phyloP scores from a whole-genome alignment of 2,888 invertebrate species.

The Ornithoptera priamus region DNA sequence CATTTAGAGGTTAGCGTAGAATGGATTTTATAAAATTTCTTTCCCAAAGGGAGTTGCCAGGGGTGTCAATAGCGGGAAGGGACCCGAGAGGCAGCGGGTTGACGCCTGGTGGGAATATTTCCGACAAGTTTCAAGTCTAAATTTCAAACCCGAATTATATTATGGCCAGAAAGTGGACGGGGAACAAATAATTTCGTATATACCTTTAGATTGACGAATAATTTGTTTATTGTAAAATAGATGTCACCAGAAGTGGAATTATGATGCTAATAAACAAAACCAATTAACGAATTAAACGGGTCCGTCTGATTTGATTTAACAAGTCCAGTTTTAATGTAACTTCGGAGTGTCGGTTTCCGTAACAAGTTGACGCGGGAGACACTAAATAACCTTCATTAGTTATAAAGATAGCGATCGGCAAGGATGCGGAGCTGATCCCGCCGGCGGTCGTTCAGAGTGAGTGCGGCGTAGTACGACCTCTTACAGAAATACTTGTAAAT shows the following conservation, averaged over 20 bases:
- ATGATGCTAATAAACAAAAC: constrained; percentile 13
- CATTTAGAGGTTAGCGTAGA: too few relatives aligned
- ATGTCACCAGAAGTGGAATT: not conserved
- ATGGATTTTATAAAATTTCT: too few relatives aligned
- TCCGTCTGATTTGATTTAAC: constrained; percentile 24
- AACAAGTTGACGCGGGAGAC: constrained; percentile 44
- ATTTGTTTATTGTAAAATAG: too few relatives aligned
- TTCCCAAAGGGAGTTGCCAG: too few relatives aligned
- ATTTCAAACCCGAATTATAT: too few relatives aligned
- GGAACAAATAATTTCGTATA: too few relatives aligned
- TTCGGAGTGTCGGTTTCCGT: constrained; percentile 31
- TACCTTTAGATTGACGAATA: too few relatives aligned
- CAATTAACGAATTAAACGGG: constrained; percentile 21
- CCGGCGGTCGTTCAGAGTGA: constrained; percentile 34
- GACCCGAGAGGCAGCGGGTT: too few relatives aligned
- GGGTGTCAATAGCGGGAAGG: too few relatives aligned
- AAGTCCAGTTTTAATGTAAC: constrained; percentile 25
- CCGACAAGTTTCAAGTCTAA: too few relatives aligned
- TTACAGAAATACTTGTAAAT: constrained; percentile 21
- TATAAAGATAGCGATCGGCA: constrained; percentile 43
- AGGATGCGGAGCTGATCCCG: constrained; percentile 31
- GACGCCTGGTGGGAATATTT: too few relatives aligned
- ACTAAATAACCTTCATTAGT: constrained; percentile 56
- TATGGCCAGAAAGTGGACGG: too few relatives aligned
- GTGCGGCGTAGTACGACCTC: constrained; percentile 23